These are phyloP conservation scores for Hippocampus comes DNA, from an alignment of 2,113 vertebrate species.

Conservation along the genomic window DNA sequence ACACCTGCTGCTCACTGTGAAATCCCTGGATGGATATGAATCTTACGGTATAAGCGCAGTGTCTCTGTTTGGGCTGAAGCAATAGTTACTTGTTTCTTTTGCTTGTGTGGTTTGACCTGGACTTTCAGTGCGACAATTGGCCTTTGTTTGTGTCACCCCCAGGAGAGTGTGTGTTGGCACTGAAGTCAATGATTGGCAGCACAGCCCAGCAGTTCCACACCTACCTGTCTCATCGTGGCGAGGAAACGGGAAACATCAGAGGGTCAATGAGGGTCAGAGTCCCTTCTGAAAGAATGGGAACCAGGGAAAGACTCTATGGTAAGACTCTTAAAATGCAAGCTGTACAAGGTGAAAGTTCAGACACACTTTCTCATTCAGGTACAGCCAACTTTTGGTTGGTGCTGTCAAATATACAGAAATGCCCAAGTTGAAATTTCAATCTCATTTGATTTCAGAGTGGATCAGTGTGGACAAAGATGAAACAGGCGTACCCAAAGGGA, in stretches of 20 bases:
- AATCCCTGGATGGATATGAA: slow-evolving; percentile 92
- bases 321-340: slow-evolving; percentile 8
- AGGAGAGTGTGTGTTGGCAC: slow-evolving; percentile 94
- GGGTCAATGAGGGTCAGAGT: slow-evolving; percentile 95
- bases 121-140: neutral
- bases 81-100: neutral
- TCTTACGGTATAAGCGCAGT: slow-evolving; percentile 78
- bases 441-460: slow-evolving; percentile 79
- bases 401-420: neutral
- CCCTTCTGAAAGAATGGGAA: slow-evolving; percentile 88
- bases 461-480: slow-evolving; percentile 96
- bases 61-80: neutral
- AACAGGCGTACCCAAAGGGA: slow-evolving; percentile 80
- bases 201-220: slow-evolving; percentile 95
- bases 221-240: slow-evolving; percentile 90
- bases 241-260: slow-evolving; percentile 94
- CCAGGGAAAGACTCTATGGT: slow-evolving; percentile 93
- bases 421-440: neutral
- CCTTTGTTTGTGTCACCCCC: neutral
- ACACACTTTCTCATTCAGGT: neutral
- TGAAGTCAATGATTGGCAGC: slow-evolving; percentile 98
- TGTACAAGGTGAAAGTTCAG: neutral
- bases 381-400: neutral
- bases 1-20: slow-evolving; percentile 91
- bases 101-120: neutral